Base-by-base conservation (phyloP, 1,140 invertebrate genomes). In the Sycobia sp. region DNA sequence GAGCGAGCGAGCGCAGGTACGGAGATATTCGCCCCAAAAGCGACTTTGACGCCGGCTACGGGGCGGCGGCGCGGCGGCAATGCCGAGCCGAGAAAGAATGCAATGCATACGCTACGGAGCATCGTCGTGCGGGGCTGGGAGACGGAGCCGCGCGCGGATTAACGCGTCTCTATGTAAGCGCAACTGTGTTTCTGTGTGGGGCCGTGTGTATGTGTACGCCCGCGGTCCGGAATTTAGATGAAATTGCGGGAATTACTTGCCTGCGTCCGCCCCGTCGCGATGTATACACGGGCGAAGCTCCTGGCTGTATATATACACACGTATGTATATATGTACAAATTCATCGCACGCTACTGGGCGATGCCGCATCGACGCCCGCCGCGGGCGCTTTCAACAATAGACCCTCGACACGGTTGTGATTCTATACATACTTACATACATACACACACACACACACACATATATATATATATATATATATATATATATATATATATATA, bases 181-280 rank as follows among this genome's bases (percentile, higher is more conserved):
- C n/a, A n/a, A n/a, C n/a, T n/a, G n/a, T n/a, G n/a, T n/a, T n/a
- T n/a, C n/a, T n/a, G n/a, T n/a, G n/a, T n/a, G n/a, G n/a, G n/a
- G n/a, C n/a, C n/a, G n/a, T n/a, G n/a, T n/a, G n/a, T 76, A 75
- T 76, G 23, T 49, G 27, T 7, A 14, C 38, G 38, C 10, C 5
- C 29, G 29, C 34, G 8, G 69, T 59, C 65, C 59, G 78, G 79
- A 80, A 81, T 81, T 81, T 81, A 77, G 75, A 80, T 81, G 79
- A 80, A 81, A 81, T 81, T 81, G 75, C 78, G 71, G 69, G 75
- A 80, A 81, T 81, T 79, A 77, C 77, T 80, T 72, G 71, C n/a
- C n/a, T 65, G 61, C 67, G 70, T 70, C 64, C 68, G 62, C 53
- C 29, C 5, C 29, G 29, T n/a, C 29, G 29, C 29, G 4, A 32